Evolutionary conservation across 1,140 invertebrate genomes (phyloP).

Genomic region (Aporrectodea caliginosa): DNA sequence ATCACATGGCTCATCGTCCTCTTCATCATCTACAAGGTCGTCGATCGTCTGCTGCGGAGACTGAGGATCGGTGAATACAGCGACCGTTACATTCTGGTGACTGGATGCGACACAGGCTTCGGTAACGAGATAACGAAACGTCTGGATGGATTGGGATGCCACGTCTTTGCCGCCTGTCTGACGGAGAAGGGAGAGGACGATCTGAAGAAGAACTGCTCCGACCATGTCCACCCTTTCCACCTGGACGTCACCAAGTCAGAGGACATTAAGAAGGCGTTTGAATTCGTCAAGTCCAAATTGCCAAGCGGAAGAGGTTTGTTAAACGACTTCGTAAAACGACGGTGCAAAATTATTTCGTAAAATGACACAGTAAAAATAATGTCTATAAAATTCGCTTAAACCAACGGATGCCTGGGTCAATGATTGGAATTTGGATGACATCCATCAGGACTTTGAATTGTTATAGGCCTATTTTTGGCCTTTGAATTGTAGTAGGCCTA

Average conservation of each 20-base stretch:
- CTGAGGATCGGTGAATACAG: background rate
- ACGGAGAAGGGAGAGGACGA: conserved; percentile 16
- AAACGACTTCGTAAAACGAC: no score
- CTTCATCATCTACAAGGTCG: background rate
- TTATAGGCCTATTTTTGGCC: no score
- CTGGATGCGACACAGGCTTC: conserved; percentile 6
- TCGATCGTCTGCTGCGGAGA: background rate
- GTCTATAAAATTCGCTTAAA: no score
- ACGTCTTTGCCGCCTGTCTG: conserved; percentile 10
- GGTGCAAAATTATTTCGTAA: no score
- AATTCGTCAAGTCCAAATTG: conserved; percentile 7
- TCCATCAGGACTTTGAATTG: no score
- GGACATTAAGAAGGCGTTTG: background rate
- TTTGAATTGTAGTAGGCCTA: no score
- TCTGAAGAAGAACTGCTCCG: conserved; percentile 8
- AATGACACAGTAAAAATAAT: no score
- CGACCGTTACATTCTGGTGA: background rate
- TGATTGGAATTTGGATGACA: no score
- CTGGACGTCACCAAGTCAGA: conserved; percentile 1
- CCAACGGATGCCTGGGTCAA: no score
- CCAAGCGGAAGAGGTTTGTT: background rate
- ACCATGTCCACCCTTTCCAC: background rate
- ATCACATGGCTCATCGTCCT: background rate
- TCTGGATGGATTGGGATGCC: conserved; percentile 1
- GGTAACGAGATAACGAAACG: background rate